A percentile compares a stretch with the other conserved stretches of the same genome.
These are phyloP conservation scores for Rhynchonema sp. DNA, from an alignment of 2,888 invertebrate genomes.

Conservation along the genomic window DNA sequence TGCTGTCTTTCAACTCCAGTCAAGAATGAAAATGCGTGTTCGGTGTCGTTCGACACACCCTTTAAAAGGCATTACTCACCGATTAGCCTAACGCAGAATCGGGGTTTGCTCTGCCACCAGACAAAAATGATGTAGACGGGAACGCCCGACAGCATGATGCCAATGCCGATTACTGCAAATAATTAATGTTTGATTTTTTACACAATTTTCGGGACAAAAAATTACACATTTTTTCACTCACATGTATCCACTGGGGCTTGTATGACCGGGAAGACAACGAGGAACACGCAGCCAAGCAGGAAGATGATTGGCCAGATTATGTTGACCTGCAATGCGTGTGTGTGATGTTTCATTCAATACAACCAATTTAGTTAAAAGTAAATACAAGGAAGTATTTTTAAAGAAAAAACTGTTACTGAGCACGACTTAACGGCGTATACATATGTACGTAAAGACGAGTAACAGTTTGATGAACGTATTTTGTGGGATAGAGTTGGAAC, in stretches of 20 bases:
- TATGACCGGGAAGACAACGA: constrained; percentile 17
- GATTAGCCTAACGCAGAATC: not conserved
- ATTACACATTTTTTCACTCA: constrained; percentile 1
- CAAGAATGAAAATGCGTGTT: not conserved
- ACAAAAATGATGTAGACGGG: constrained; percentile 7
- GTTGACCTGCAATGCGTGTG: constrained; percentile 14
- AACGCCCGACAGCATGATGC: constrained; percentile 8
- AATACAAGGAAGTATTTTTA: not conserved
- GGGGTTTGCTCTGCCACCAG: not conserved
- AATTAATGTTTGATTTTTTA: not conserved
- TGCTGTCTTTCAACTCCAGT: too few relatives aligned
- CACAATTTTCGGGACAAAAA: not conserved
- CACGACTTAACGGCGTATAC: too few relatives aligned
- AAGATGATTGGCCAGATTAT: constrained; percentile 17
- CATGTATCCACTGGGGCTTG: constrained; percentile 9
- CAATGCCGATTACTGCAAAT: constrained; percentile 7
- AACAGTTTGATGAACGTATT: too few relatives aligned
- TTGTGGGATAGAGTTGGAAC: too few relatives aligned
- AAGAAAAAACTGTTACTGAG: too few relatives aligned
- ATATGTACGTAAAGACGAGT: too few relatives aligned
- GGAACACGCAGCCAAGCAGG: constrained; percentile 17
- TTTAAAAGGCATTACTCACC: too few relatives aligned
- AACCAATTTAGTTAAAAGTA: not conserved
- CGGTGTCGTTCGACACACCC: too few relatives aligned
- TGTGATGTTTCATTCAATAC: not conserved